phyloP scores from a whole-genome alignment of 2,888 invertebrate species.

The Drosophila dives region DNA sequence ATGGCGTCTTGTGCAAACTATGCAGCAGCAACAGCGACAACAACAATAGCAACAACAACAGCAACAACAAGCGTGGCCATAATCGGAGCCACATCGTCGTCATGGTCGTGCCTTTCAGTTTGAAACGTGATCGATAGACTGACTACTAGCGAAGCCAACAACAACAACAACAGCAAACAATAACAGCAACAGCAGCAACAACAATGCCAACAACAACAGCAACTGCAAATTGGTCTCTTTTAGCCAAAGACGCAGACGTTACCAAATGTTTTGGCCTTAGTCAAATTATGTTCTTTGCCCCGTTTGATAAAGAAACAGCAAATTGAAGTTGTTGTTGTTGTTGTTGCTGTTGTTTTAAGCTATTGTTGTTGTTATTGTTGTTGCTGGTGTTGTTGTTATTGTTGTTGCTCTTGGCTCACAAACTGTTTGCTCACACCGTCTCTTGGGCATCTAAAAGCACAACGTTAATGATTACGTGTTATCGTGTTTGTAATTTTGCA shows the following conservation, averaged over 20 bases:
- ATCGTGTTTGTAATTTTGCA: conserved; percentile 82
- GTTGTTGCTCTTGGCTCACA: conserved; percentile 40
- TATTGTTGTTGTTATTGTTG: conserved; percentile 15
- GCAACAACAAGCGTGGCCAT: conserved; percentile 51
- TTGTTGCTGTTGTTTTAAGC: conserved; percentile 4
- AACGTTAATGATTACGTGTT: conserved; percentile 82
- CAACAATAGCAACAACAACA: conserved; percentile 18
- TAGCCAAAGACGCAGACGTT: conserved; percentile 40
- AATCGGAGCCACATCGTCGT: conserved; percentile 53
- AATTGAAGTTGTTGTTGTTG: conserved; percentile 43
- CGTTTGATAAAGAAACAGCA: conserved; percentile 77
- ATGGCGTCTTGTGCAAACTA: conserved; percentile 67
- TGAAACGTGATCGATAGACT: conserved; percentile 83
- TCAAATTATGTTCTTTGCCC: conserved; percentile 81
- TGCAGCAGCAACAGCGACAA: conserved; percentile 39
- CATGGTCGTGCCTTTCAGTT: conserved; percentile 72
- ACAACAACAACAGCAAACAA: conserved; percentile 34
- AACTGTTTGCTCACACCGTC: conserved; percentile 74
- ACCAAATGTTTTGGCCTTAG: conserved; percentile 65
- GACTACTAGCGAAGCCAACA: conserved; percentile 67
- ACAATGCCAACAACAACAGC: conserved; percentile 25
- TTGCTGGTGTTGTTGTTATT: conserved; percentile 13
- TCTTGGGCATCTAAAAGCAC: conserved; percentile 32
- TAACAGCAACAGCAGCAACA: conserved; percentile 11
- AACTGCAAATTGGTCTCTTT: conserved; percentile 71